Conservation (phyloP, 2,888 invertebrate species). For the Sarcophaga variegata region DNA sequence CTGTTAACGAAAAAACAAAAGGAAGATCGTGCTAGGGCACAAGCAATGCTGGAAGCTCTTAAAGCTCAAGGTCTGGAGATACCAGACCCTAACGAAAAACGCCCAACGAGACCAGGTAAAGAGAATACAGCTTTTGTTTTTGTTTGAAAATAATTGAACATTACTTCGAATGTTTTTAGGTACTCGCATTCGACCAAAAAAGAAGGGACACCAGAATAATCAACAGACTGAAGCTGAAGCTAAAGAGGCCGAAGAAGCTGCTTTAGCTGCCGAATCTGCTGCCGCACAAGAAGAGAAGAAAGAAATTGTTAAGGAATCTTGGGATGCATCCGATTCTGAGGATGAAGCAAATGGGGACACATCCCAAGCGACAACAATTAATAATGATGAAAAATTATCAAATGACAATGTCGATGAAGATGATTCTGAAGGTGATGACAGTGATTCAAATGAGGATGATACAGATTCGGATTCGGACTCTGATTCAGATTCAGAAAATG, state of each 20-base stretch:
- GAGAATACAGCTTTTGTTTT: background rate
- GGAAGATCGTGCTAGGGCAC: conserved; percentile 93
- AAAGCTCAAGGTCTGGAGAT: conserved; percentile 94
- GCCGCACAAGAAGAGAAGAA: conserved; percentile 72
- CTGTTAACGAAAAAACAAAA: conserved; percentile 96
- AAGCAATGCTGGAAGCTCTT: conserved; percentile 93
- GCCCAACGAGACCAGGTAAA: conserved; percentile 83
- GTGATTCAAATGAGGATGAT: conserved; percentile 82
- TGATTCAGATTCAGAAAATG: conserved; percentile 73
- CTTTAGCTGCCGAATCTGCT: conserved; percentile 71
- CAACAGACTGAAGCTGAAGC: conserved; percentile 78
- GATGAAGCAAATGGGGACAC: conserved; percentile 79
- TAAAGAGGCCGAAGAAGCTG: conserved; percentile 71
- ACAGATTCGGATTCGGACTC: conserved; percentile 73
- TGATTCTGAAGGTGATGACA: conserved; percentile 71
- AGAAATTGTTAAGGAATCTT: conserved; percentile 88
- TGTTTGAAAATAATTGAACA: background rate
- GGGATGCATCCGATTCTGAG: conserved; percentile 89
- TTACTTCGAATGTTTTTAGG: conserved; percentile 81
- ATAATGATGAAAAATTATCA: conserved; percentile 75
- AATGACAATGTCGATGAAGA: conserved; percentile 71
- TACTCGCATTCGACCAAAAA: conserved; percentile 88
- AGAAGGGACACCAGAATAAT: conserved; percentile 83
- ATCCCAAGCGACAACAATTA: conserved; percentile 82
- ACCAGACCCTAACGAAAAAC: conserved; percentile 86